These are phyloP conservation scores for Intellagama lesueurii DNA, from an alignment of 2,797 vertebrate genomes.

Conservation along the genomic window DNA sequence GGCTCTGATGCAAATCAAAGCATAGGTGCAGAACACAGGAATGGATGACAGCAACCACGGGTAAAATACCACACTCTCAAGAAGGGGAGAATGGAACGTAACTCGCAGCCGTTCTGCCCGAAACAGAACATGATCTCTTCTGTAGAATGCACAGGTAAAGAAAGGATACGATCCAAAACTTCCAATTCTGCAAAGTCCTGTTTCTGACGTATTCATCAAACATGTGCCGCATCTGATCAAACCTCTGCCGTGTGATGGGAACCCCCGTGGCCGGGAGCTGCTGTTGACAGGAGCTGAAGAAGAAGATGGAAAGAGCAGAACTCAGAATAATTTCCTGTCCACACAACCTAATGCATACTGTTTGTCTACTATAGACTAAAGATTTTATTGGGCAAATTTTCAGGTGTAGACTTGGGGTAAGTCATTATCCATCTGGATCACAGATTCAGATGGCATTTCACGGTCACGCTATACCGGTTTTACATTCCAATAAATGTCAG, in stretches of 20 bases:
- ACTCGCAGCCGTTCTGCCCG: too few species aligned
- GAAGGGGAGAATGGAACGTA: too few species aligned
- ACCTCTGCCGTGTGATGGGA: conserved; percentile 81
- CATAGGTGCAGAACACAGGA: too few species aligned
- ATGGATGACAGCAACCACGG: too few species aligned
- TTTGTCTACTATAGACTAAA: too few species aligned
- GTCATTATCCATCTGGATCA: neutral
- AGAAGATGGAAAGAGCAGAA: neutral
- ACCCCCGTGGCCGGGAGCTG: conserved; percentile 93
- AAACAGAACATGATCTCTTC: too few species aligned
- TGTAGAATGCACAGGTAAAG: too few species aligned
- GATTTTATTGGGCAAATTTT: neutral
- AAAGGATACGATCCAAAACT: conserved; percentile 99
- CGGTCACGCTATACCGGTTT: neutral
- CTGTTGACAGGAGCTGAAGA: conserved; percentile 88
- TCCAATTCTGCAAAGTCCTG: conserved; percentile 95
- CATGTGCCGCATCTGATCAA: conserved; percentile 87
- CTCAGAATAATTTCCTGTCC: neutral
- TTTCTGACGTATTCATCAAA: conserved; percentile 93
- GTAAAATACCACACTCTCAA: too few species aligned
- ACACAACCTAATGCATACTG: too few species aligned
- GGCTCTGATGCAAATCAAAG: too few species aligned
- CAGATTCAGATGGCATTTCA: neutral
- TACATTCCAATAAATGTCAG: too few species aligned
- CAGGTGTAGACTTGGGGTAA: neutral